Evolutionary conservation across 1,140 invertebrate species (phyloP), one percentile per base, ranked within the genome.

Genomic region (Gonioctena quinquepunctata): DNA sequence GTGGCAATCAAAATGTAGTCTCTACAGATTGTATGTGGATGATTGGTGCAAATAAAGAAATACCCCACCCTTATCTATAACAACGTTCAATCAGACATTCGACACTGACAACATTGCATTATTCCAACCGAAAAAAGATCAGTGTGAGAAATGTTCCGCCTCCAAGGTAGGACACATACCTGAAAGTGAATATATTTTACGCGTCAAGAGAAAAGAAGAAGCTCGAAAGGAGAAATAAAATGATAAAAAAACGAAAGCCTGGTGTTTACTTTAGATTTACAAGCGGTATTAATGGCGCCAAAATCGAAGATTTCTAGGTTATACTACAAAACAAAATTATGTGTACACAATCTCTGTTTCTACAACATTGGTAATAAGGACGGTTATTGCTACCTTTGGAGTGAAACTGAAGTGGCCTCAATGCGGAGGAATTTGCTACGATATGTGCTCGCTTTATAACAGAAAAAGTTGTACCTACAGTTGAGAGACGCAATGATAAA

Each of bases 311-410:
- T 77, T 33, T 73, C 66, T 25, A 57, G 59, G 13, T 21, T 77
- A 7, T 79, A 79, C 54, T 82, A 76, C 63, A 77, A 75, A 57
- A 79, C 71, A 50, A 50, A 68, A 13, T 42, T 68, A 42, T 52
- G 16, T 16, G n/a, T 49, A 18, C 56, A 61, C 23, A 68, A 60
- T 49, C 27, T 67, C 2, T 22, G 16, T 11, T 68, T 60, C 42
- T 63, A 19, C 8, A 33, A 68, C 25, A 22, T 71, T 11, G 13
- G 5, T 7, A 63, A 50, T 63, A 68, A 71, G 50, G 50, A 67
- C 22, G 70, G 56, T 7, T 25, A 25, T 7, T 68, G 61, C 33
- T 71, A 33, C 68, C 16, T 71, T 42, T 71, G 64, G 42, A 57
- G 68, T 42, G 28, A 70, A 33, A 27, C 22, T 11, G 56, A 70